phyloP scores from a whole-genome alignment of 2,113 vertebrate species.

The Dolichallabes microphthalmus region DNA sequence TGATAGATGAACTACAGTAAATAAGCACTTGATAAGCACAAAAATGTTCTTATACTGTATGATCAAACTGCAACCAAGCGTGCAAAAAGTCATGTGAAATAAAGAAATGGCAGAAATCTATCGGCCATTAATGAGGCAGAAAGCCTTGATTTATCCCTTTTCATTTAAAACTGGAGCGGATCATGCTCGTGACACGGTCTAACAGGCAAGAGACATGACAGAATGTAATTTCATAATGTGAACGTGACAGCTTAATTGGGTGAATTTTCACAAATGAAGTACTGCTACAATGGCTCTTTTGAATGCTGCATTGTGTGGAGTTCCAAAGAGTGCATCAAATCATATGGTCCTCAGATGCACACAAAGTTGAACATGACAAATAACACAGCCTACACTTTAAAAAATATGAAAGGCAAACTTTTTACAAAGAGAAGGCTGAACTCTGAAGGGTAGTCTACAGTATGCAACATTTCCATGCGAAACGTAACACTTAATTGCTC shows the following conservation, averaged over 20 bases:
- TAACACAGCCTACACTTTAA: constrained; percentile 1
- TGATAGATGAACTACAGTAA: too few species aligned
- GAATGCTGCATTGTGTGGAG: constrained; percentile 38
- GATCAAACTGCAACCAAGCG: background rate
- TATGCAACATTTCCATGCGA: background rate
- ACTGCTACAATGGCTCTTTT: constrained; percentile 57
- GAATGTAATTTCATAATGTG: constrained; percentile 58
- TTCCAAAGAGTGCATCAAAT: constrained; percentile 29
- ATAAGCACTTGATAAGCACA: too few species aligned
- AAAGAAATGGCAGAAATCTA: constrained; percentile 39
- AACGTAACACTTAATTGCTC: background rate
- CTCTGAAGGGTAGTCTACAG: background rate
- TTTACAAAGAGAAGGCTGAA: background rate
- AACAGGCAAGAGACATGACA: constrained; percentile 50
- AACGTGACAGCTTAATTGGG: constrained; percentile 61
- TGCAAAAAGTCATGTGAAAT: constrained; percentile 27
- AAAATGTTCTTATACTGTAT: too few species aligned
- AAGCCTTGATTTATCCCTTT: constrained; percentile 52
- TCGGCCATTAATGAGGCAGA: constrained; percentile 48
- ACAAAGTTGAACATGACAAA: constrained; percentile 35
- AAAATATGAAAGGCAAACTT: constrained; percentile 1
- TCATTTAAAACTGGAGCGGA: constrained; percentile 39
- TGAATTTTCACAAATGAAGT: constrained; percentile 52
- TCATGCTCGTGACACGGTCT: constrained; percentile 46
- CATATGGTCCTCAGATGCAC: constrained; percentile 26